Conservation (phyloP, 1,140 invertebrate species). For the Aphidius ervi region DNA sequence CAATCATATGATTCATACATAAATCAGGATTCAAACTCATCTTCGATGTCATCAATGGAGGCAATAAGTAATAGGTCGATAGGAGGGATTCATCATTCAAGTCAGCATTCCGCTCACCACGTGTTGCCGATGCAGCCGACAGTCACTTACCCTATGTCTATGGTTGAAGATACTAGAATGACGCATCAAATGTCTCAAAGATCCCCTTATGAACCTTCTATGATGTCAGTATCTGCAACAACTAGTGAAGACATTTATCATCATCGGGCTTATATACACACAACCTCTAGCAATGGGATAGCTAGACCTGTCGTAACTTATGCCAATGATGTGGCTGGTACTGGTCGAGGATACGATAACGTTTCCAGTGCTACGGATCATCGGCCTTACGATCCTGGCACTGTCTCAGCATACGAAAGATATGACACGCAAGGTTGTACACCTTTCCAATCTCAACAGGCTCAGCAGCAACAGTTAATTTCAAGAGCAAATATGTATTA, state of each 20-base stretch:
- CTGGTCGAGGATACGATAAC: conserved; percentile 59
- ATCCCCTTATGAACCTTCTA: conserved; percentile 61
- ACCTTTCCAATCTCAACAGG: conserved; percentile 56
- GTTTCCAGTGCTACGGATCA: conserved; percentile 55
- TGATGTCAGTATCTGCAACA: conserved; percentile 49
- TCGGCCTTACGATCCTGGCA: conserved; percentile 60
- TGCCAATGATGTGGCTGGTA: conserved; percentile 53
- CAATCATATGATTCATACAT: conserved; percentile 60
- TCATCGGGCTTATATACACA: conserved; percentile 49
- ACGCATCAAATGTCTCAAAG: conserved; percentile 59
- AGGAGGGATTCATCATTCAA: conserved; percentile 45
- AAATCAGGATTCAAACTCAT: conserved; percentile 69
- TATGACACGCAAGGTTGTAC: conserved; percentile 61
- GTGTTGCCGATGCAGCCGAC: conserved; percentile 48
- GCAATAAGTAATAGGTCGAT: conserved; percentile 56
- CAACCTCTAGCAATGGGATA: conserved; percentile 43
- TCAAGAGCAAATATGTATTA: conserved; percentile 58
- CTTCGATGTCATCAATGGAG: conserved; percentile 69
- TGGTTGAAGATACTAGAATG: conserved; percentile 51
- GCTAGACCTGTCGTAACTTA: conserved; percentile 62
- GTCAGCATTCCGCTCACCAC: conserved; percentile 46
- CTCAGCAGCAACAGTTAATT: conserved; percentile 58
- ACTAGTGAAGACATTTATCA: conserved; percentile 48
- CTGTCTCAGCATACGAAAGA: conserved; percentile 67
- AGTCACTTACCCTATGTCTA: conserved; percentile 48